Conservation (phyloP, 2,113 vertebrate species). For the Poeciliopsis retropinna region DNA sequence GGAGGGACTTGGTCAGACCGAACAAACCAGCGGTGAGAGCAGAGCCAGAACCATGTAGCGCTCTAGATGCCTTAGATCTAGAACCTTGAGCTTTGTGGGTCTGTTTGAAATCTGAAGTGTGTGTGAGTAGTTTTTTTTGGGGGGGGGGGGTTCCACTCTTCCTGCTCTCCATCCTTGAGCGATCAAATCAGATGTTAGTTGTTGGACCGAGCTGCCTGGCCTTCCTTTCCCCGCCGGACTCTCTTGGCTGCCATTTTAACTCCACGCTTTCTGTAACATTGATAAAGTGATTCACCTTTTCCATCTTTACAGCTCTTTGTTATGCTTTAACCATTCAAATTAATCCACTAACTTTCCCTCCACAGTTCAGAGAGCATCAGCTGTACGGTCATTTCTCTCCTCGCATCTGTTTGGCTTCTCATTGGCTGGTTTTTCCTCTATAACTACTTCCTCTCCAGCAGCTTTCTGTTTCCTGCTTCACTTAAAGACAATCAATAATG, state of each 20-base stretch:
- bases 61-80: constrained; percentile 41
- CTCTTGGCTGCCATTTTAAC: constrained; percentile 34
- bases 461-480: constrained; percentile 52
- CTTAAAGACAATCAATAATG: constrained; percentile 1
- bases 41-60: constrained; percentile 34
- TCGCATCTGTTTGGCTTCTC: constrained; percentile 51
- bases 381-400: constrained; percentile 23
- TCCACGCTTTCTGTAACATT: constrained; percentile 37
- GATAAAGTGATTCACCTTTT: constrained; percentile 24
- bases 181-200: constrained; percentile 39
- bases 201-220: constrained; percentile 29
- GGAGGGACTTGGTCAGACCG: constrained; percentile 88
- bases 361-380: constrained; percentile 38
- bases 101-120: constrained; percentile 1
- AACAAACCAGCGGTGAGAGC: constrained; percentile 89
- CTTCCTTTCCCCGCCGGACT: constrained; percentile 25
- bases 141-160: background rate
- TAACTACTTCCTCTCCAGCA: constrained; percentile 60
- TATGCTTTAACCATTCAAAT: constrained; percentile 30
- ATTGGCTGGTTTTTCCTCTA: constrained; percentile 52
- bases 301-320: constrained; percentile 56
- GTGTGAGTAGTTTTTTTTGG: constrained; percentile 3
- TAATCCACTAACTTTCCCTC: constrained; percentile 63
- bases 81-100: background rate
- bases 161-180: constrained; percentile 32